Conservation (phyloP, 2,113 vertebrate genomes). For the Diadophis punctatus region DNA sequence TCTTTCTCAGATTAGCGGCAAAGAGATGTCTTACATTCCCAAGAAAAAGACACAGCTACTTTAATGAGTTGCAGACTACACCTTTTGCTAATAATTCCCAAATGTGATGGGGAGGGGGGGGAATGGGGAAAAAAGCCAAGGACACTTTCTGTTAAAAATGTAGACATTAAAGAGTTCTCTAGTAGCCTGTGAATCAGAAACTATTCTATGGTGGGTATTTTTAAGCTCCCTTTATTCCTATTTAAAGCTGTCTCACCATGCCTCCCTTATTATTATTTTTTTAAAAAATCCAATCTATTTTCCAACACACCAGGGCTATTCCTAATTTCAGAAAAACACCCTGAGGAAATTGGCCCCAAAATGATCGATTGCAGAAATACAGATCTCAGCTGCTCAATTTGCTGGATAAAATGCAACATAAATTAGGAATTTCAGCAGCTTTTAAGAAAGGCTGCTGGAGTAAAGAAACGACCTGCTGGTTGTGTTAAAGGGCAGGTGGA, state of each 20-base stretch:
- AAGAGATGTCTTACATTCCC: neutral
- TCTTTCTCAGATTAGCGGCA: neutral
- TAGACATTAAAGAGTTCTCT: neutral
- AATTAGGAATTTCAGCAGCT: conserved; percentile 42
- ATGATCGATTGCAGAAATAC: neutral
- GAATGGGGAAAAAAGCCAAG: neutral
- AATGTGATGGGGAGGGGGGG: neutral
- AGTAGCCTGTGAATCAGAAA: neutral
- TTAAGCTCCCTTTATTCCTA: neutral
- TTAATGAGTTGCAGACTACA: neutral
- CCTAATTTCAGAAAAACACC: neutral
- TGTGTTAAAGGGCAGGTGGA: conserved; percentile 49
- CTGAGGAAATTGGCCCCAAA: neutral
- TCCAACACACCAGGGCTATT: neutral
- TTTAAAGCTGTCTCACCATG: neutral
- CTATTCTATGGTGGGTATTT: neutral
- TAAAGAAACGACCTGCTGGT: conserved; percentile 44
- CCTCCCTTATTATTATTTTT: neutral
- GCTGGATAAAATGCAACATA: neutral
- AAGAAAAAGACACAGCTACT: neutral
- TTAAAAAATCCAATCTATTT: neutral
- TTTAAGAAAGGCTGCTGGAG: conserved; percentile 35
- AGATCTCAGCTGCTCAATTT: neutral
- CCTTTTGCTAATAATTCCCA: neutral
- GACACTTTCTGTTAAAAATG: neutral